Conservation (phyloP, 2,113 vertebrate species). For the Empidonax alnorum region DNA sequence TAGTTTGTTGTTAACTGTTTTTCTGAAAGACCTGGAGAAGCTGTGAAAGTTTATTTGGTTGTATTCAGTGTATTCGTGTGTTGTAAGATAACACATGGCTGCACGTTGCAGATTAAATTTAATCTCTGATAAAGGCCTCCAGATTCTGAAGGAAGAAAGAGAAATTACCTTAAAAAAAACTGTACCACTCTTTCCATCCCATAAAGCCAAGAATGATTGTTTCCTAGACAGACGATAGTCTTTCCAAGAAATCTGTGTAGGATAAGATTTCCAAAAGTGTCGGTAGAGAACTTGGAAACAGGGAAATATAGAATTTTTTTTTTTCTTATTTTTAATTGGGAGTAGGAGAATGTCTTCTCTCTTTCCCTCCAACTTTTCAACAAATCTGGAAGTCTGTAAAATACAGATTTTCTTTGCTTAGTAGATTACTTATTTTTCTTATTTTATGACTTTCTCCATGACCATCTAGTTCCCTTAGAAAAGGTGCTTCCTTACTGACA, state of each 20-base stretch:
- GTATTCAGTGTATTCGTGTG: fast-evolving
- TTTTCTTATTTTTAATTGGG: background rate
- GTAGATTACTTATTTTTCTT: background rate
- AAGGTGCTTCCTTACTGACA: background rate
- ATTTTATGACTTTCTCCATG: background rate
- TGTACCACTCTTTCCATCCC: background rate
- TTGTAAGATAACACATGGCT: background rate
- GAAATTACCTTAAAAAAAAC: background rate
- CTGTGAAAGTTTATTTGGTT: background rate
- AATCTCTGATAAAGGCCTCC: background rate
- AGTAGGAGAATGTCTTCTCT: background rate
- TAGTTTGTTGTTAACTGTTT: background rate
- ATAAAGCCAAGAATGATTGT: background rate
- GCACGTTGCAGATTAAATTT: background rate
- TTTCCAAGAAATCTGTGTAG: background rate
- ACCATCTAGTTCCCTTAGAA: background rate
- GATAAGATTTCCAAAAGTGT: background rate
- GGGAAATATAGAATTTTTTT: background rate
- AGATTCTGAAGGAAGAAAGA: background rate
- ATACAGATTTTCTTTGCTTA: background rate
- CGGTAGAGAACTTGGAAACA: background rate
- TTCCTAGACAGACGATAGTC: background rate
- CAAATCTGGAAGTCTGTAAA: background rate
- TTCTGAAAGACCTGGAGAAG: background rate
- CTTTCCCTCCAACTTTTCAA: background rate